A percentile compares a stretch with the other conserved stretches of the same genome.
Evolutionary conservation across 2,797 vertebrate genomes (phyloP).

Genomic region (Anisognathus igniventris): DNA sequence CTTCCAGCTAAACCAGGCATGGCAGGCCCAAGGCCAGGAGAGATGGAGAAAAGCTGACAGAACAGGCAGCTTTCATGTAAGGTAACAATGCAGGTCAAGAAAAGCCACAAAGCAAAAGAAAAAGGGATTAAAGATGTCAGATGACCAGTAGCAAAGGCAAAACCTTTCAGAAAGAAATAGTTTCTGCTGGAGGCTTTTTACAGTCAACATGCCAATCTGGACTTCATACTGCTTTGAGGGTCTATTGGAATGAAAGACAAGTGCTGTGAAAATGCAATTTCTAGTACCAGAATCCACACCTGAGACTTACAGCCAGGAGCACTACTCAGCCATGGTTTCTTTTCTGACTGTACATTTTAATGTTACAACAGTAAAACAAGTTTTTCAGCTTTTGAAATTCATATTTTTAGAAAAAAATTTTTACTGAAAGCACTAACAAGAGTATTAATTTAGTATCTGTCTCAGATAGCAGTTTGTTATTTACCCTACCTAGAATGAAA

Average conservation of each 20-base stretch:
- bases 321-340: neutral
- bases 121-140: neutral
- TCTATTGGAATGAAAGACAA: neutral
- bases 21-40: neutral
- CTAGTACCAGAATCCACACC: neutral
- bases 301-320: neutral
- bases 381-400: neutral
- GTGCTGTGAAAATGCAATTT: neutral
- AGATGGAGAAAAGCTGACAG: neutral
- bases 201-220: neutral
- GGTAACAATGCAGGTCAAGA: neutral
- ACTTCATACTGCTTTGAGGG: neutral
- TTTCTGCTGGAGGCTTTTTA: neutral
- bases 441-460: neutral
- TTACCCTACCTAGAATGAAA: neutral
- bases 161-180: neutral
- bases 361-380: neutral
- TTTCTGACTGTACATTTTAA: neutral
- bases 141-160: neutral
- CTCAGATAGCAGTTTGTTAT: neutral
- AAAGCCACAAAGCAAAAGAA: neutral
- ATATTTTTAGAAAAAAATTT: neutral
- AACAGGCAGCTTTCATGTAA: neutral
- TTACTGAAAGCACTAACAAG: neutral
- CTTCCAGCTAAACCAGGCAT: neutral